These are phyloP conservation scores for Drosophila mimetica DNA, from an alignment of 2,888 invertebrate species.

Conservation along the genomic window DNA sequence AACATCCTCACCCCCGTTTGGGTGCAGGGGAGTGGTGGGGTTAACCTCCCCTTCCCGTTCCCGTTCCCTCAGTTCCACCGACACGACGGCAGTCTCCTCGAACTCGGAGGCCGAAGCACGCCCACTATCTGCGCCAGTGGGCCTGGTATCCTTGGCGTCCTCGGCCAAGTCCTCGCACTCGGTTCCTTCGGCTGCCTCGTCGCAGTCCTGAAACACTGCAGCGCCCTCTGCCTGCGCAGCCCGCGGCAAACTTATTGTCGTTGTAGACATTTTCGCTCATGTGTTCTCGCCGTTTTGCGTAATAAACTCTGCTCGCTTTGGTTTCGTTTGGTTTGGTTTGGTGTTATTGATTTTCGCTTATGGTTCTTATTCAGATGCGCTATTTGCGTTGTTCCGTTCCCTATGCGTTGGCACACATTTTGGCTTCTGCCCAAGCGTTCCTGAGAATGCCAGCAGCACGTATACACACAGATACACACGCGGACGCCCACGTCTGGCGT, in stretches of 20 bases:
- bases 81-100: slow-evolving; percentile 45
- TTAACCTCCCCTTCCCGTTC: too few relatives aligned
- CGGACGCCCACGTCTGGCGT: slow-evolving; percentile 17
- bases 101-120: slow-evolving; percentile 80
- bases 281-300: slow-evolving; percentile 24
- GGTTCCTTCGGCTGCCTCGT: slow-evolving; percentile 7
- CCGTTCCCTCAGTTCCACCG: slow-evolving; percentile 36
- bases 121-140: slow-evolving; percentile 71
- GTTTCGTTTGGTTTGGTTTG: slow-evolving; percentile 16
- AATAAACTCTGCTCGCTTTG: slow-evolving; percentile 25
- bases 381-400: slow-evolving; percentile 48
- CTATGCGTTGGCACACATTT: slow-evolving; percentile 33
- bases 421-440: slow-evolving; percentile 33
- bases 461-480: slow-evolving; percentile 29
- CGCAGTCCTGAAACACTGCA: slow-evolving; percentile 4
- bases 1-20: slow-evolving; percentile 47
- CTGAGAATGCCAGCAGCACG: slow-evolving; percentile 6
- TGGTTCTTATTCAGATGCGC: slow-evolving; percentile 47
- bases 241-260: slow-evolving; percentile 53
- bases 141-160: slow-evolving; percentile 41
- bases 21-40: background rate
- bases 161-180: slow-evolving; percentile 3
- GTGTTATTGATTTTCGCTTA: slow-evolving; percentile 62
- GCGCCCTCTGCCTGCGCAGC: slow-evolving; percentile 21
- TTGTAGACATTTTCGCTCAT: slow-evolving; percentile 64